Evolutionary conservation across 2,113 vertebrate genomes (phyloP).

Genomic region (Miniopterus natalensis): DNA sequence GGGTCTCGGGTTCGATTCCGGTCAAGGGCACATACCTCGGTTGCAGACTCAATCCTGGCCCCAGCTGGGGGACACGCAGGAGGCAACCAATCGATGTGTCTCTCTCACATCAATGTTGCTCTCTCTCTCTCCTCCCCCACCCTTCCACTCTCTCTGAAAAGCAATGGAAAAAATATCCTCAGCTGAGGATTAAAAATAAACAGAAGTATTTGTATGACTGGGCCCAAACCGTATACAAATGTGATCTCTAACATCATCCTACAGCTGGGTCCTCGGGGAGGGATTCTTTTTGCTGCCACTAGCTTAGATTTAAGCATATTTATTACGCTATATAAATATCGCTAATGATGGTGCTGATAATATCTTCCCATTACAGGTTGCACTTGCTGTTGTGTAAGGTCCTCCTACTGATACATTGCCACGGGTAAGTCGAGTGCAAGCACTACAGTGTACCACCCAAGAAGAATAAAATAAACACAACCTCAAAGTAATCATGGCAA

Average conservation of each 20-base stretch:
- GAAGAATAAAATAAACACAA: constrained; percentile 50
- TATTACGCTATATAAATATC: constrained; percentile 47
- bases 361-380: constrained; percentile 29
- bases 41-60: too few relatives aligned
- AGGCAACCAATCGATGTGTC: too few relatives aligned
- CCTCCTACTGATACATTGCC: constrained; percentile 30
- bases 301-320: constrained; percentile 60
- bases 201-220: not conserved
- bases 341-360: constrained; percentile 33
- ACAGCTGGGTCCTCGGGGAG: not conserved
- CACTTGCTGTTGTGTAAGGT: not conserved
- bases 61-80: too few relatives aligned
- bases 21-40: too few relatives aligned
- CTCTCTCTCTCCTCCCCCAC: too few relatives aligned
- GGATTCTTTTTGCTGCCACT: not conserved
- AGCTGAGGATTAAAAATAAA: not conserved
- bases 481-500: constrained; percentile 62
- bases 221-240: not conserved
- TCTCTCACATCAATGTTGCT: too few relatives aligned
- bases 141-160: too few relatives aligned
- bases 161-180: too few relatives aligned
- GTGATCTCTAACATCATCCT: not conserved
- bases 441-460: not conserved
- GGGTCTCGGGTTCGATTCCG: too few relatives aligned
- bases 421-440: constrained; percentile 25